Conservation (phyloP, 2,113 vertebrate species). For the Balaenoptera acutorostrata region DNA sequence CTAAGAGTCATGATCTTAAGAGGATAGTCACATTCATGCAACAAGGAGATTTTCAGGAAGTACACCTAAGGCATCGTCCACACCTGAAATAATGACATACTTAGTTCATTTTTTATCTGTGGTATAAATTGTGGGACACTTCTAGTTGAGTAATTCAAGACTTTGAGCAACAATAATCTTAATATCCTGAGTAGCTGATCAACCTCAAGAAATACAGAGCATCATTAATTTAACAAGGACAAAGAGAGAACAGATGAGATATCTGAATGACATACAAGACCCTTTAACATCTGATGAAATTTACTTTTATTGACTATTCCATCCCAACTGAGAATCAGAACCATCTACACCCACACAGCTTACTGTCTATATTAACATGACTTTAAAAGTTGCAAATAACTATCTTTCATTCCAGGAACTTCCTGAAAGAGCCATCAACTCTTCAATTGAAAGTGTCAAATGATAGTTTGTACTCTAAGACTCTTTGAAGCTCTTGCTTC, state of each 20-base stretch:
- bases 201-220: neutral
- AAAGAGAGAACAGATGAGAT: neutral
- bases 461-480: neutral
- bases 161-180: neutral
- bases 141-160: neutral
- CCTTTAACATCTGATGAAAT: neutral
- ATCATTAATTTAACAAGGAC: neutral
- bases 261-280: neutral
- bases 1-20: neutral
- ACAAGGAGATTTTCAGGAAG: neutral
- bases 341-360: neutral
- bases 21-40: neutral
- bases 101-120: neutral
- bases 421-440: neutral
- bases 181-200: neutral
- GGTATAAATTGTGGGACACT: neutral
- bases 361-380: neutral
- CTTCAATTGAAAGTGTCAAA: neutral
- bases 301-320: neutral
- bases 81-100: neutral
- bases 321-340: neutral
- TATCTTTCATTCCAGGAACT: neutral
- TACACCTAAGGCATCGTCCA: neutral
- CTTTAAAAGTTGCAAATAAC: neutral
- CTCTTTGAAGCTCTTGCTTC: neutral